phyloP scores from a whole-genome alignment of 2,113 vertebrate species.

The Larimichthys crocea region DNA sequence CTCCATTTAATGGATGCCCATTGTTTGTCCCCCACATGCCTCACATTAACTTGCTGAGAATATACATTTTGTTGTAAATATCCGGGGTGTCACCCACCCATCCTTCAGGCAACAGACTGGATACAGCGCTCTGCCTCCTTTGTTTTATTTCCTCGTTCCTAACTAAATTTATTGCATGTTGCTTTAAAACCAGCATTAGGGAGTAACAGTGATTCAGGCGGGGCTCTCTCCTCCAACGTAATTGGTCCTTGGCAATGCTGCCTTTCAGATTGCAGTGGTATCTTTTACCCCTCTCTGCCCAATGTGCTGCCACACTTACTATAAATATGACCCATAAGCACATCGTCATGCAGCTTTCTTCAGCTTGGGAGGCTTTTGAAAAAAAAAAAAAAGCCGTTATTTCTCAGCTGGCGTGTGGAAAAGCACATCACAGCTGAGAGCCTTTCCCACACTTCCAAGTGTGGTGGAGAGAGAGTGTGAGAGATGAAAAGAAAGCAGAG shows the following conservation, averaged over 20 bases:
- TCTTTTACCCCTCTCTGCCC: slow-evolving; percentile 52
- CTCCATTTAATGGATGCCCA: slow-evolving; percentile 23
- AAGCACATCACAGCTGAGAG: slow-evolving; percentile 62
- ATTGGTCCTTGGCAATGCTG: slow-evolving; percentile 49
- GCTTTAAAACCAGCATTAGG: slow-evolving; percentile 39
- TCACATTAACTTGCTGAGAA: slow-evolving; percentile 25
- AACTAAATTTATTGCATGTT: slow-evolving; percentile 13
- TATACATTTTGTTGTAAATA: slow-evolving; percentile 24
- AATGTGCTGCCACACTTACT: slow-evolving; percentile 54
- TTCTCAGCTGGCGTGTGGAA: slow-evolving; percentile 47
- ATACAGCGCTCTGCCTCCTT: background rate
- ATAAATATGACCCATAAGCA: slow-evolving; percentile 71
- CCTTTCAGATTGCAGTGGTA: slow-evolving; percentile 36
- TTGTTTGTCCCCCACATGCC: background rate
- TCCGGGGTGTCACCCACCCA: background rate
- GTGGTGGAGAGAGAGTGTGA: slow-evolving; percentile 30
- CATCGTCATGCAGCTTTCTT: slow-evolving; percentile 51
- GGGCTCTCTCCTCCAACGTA: slow-evolving; percentile 35
- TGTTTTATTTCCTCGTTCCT: background rate
- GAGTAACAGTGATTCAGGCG: slow-evolving; percentile 34
- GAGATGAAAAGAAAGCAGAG: slow-evolving; percentile 33
- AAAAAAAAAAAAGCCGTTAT: slow-evolving; percentile 25
- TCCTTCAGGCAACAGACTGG: background rate
- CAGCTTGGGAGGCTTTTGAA: slow-evolving; percentile 49
- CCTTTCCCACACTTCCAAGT: slow-evolving; percentile 53